Base-by-base conservation (phyloP, 2,113 vertebrate genomes). In the Pteropus alecto region DNA sequence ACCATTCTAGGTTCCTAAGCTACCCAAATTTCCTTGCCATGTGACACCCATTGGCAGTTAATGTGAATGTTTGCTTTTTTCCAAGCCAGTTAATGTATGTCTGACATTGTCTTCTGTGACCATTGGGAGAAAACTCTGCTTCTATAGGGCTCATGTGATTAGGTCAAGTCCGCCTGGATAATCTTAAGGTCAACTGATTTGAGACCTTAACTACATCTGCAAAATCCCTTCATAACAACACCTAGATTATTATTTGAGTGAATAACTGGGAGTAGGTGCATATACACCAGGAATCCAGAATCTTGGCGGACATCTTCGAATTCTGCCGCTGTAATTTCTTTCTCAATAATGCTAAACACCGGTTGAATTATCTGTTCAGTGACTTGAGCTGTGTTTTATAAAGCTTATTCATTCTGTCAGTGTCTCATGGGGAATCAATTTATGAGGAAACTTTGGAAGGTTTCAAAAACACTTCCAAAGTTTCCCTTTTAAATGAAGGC, bases 401-500 rank as follows among this genome's bases (percentile, higher is more conserved):
- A 93, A 86, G 6, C 10, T 56, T 74, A 83, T 79, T 70, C 15
- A 90, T 85, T 87, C 54, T 88, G 22, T 41, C 41, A 76, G 63
- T 87, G 46, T 90, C 48, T 54, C 90, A 61, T 19, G 22, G n/a
- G 2, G 7, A 84, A 28, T 60, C 28, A 86, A 84, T 89, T 96
- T 48, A 54, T 86, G 4, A 89, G 46, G 19, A 95, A 91, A 83
- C n/a, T 91, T 51, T 28, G 28, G 18, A 97, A 86, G 4, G 60
- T 96, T 94, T 78, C 21, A 76, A 95, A 95, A 92, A 13, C 93
- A 13, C 22, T 94, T 96, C 38, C 26, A 83, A 96, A 46, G 65
- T 85, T 41, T 88, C 38, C 77, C 51, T 95, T 91, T 85, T 83
- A 70, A 94, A 76, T 30, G 4, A 88, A 92, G 33, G 24, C 22